Percentiles rank a stretch among this genome's conserved stretches.
Conservation (phyloP, 2,113 vertebrate genomes). For the Bufo gargarizans region DNA sequence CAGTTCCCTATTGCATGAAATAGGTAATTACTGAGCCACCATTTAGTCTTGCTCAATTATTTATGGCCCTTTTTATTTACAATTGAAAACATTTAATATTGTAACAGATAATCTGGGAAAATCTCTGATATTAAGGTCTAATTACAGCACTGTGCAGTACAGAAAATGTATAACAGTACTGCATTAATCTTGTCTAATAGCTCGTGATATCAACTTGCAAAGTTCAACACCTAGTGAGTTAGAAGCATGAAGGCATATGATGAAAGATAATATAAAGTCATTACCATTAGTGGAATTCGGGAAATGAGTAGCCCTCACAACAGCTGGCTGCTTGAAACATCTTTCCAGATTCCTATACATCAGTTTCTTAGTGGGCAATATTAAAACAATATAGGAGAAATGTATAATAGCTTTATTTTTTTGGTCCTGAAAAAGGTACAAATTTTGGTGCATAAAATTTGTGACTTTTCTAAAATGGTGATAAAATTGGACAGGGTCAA, state of each 20-base stretch:
- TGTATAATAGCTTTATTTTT: too few relatives aligned
- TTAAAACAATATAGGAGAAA: background rate
- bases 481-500: too few relatives aligned
- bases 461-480: too few relatives aligned
- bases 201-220: conserved; percentile 34
- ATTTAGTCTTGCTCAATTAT: conserved; percentile 18
- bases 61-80: conserved; percentile 23
- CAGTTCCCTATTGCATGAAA: background rate
- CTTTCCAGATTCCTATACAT: background rate
- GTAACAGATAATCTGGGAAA: conserved; percentile 43
- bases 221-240: background rate
- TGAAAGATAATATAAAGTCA: conserved; percentile 28
- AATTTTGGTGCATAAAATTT: too few relatives aligned
- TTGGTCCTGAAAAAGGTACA: too few relatives aligned
- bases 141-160: background rate
- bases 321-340: background rate
- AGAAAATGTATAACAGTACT: background rate
- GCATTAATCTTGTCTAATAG: background rate
- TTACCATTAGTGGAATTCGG: conserved; percentile 6
- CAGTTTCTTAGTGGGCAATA: background rate
- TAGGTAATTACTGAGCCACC: background rate
- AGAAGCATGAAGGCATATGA: conserved; percentile 2
- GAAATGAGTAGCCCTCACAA: background rate
- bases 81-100: conserved; percentile 16
- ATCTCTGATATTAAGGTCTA: conserved; percentile 15